Evolutionary conservation across 2,113 vertebrate genomes (phyloP).

Genomic region (Pelecanoides urinatrix): DNA sequence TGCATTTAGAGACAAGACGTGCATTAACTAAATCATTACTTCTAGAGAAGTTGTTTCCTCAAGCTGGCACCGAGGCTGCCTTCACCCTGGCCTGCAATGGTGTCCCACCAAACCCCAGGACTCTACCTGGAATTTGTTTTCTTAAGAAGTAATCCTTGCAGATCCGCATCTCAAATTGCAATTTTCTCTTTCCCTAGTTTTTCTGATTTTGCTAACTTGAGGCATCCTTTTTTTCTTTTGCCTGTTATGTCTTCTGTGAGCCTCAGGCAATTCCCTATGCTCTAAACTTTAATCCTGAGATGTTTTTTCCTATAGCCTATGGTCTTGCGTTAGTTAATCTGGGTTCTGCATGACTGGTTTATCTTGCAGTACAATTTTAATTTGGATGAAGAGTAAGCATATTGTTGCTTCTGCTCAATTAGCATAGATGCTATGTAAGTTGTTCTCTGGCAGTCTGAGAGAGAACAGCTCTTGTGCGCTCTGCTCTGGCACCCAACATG

Average conservation of each 20-base stretch:
- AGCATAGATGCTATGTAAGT: not conserved
- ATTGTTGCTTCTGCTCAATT: not conserved
- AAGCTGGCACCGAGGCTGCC: not conserved
- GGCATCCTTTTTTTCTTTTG: not conserved
- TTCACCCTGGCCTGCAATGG: not conserved
- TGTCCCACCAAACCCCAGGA: not conserved
- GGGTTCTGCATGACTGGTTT: not conserved
- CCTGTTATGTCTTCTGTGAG: not conserved
- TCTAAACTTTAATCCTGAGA: not conserved
- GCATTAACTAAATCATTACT: not conserved
- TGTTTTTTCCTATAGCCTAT: not conserved
- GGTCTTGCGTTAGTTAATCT: not conserved
- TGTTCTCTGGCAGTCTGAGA: not conserved
- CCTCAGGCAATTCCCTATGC: not conserved
- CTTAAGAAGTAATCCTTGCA: not conserved
- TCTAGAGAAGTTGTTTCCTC: not conserved
- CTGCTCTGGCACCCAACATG: not conserved
- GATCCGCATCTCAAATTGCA: not conserved
- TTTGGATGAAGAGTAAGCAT: not conserved
- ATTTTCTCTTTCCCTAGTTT: not conserved
- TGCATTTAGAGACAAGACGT: not conserved
- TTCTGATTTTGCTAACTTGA: not conserved
- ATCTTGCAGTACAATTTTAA: not conserved
- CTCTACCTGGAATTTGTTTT: not conserved
- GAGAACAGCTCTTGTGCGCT: not conserved